Percentiles rank a stretch among this genome's conserved stretches.
phyloP scores from a whole-genome alignment of 2,888 invertebrate genomes.

The Ormyrus thymus region DNA sequence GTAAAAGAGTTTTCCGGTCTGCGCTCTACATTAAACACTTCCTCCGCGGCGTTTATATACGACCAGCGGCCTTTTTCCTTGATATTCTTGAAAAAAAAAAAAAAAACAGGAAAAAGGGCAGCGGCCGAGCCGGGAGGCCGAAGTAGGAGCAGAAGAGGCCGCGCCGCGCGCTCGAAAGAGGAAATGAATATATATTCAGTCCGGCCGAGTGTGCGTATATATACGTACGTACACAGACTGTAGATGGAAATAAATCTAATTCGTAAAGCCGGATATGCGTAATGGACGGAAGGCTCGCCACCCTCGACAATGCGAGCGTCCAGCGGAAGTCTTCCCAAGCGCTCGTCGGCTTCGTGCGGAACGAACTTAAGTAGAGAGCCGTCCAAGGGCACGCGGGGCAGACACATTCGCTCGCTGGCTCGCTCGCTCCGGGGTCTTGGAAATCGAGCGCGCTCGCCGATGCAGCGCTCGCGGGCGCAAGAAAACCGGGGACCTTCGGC shows the following conservation, averaged over 20 bases:
- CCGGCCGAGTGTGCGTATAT: not conserved
- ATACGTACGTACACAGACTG: conserved; percentile 47
- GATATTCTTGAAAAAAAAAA: conserved; percentile 48
- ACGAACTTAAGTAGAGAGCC: not conserved
- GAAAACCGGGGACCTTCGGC: not conserved
- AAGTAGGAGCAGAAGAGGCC: conserved; percentile 23
- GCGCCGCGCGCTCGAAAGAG: conserved; percentile 46
- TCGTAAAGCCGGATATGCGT: conserved; percentile 56
- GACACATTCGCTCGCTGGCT: no score
- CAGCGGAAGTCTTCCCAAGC: conserved; percentile 47
- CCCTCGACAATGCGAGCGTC: conserved; percentile 49
- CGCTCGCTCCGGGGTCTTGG: no score
- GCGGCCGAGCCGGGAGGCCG: not conserved
- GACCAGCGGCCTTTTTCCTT: conserved; percentile 37
- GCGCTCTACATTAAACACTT: conserved; percentile 33
- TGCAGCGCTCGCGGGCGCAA: no score
- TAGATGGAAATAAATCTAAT: conserved; percentile 57
- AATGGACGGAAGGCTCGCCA: conserved; percentile 53
- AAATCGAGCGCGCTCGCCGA: no score
- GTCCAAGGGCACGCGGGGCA: conserved; percentile 7
- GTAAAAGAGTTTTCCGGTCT: conserved; percentile 37
- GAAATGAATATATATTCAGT: conserved; percentile 43
- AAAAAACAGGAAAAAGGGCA: conserved; percentile 31
- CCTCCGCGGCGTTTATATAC: conserved; percentile 38
- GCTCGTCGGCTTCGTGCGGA: not conserved